These are phyloP conservation scores for Mastacembelus armatus DNA, from an alignment of 2,797 vertebrate genomes.

Conservation along the genomic window DNA sequence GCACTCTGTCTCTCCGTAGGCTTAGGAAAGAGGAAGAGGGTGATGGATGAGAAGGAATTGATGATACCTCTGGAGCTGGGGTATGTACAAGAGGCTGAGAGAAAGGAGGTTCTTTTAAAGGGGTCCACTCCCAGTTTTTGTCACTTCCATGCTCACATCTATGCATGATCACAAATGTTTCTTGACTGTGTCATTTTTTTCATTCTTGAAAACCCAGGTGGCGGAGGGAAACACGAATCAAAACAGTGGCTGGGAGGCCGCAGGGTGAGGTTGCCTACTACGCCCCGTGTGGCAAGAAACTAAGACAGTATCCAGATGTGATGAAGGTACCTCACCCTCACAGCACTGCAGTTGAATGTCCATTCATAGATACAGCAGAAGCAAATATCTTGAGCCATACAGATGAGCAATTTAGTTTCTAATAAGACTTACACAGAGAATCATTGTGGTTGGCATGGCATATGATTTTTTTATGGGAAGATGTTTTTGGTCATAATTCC, in stretches of 20 bases:
- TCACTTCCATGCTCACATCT: not conserved
- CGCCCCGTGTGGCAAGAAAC: slow-evolving; percentile 95
- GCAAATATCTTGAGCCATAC: slow-evolving; percentile 60
- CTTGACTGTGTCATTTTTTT: slow-evolving; percentile 9
- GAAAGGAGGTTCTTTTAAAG: slow-evolving; percentile 22
- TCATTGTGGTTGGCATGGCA: slow-evolving; percentile 15
- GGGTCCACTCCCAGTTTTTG: slow-evolving; percentile 1
- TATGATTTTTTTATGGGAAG: slow-evolving; percentile 28
- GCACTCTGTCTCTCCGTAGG: slow-evolving; percentile 80
- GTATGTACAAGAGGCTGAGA: slow-evolving; percentile 82
- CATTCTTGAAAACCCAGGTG: slow-evolving; percentile 83
- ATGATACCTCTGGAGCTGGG: slow-evolving; percentile 94
- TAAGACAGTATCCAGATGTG: slow-evolving; percentile 96
- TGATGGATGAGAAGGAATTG: slow-evolving; percentile 93
- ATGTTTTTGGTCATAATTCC: slow-evolving; percentile 14
- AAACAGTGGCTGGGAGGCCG: slow-evolving; percentile 90
- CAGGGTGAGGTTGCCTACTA: slow-evolving; percentile 97
- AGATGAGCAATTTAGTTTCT: slow-evolving; percentile 55
- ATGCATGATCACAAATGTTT: slow-evolving; percentile 4
- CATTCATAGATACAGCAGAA: slow-evolving; percentile 53
- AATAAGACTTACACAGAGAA: slow-evolving; percentile 17
- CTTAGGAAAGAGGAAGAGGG: slow-evolving; percentile 92
- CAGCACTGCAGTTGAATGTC: slow-evolving; percentile 16
- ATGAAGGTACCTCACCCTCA: slow-evolving; percentile 85
- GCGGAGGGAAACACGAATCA: slow-evolving; percentile 96